These are phyloP conservation scores for Kryptolebias ocellatus DNA, from an alignment of 2,797 vertebrate genomes.

Conservation along the genomic window DNA sequence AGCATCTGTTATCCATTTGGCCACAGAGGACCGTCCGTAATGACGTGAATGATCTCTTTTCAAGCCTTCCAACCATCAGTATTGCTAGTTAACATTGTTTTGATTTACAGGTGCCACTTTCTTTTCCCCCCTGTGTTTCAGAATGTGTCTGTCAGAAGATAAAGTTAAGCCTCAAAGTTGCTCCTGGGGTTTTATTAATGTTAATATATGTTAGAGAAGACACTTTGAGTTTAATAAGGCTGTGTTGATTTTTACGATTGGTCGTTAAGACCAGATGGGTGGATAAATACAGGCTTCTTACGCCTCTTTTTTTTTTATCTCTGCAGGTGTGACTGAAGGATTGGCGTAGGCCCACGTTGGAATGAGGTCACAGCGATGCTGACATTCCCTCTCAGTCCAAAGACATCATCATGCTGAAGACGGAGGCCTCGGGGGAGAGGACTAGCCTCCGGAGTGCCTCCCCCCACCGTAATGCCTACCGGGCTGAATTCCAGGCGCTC, in stretches of 20 bases:
- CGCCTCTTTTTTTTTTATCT: constrained; percentile 31
- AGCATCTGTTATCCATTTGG: constrained; percentile 30
- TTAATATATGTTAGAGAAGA: background rate
- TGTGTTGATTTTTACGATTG: background rate
- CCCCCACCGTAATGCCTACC: constrained; percentile 97
- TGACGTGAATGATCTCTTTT: background rate
- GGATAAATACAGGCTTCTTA: background rate
- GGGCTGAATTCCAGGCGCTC: constrained; percentile 96
- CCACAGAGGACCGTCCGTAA: constrained; percentile 17
- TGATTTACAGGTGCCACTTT: background rate
- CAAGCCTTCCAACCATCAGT: constrained; percentile 21
- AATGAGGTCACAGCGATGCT: constrained; percentile 83
- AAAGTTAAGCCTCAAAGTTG: background rate
- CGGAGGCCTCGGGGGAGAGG: constrained; percentile 94
- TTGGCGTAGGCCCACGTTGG: constrained; percentile 54
- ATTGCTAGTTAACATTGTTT: constrained; percentile 6
- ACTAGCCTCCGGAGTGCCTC: constrained; percentile 96
- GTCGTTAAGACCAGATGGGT: background rate
- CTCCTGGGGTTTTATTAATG: constrained; percentile 2
- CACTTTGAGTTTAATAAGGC: background rate
- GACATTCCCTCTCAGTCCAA: constrained; percentile 79
- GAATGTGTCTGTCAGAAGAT: constrained; percentile 10
- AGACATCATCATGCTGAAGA: constrained; percentile 97
- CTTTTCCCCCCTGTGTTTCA: background rate
- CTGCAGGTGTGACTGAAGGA: constrained; percentile 64